Percentiles rank a stretch among this genome's conserved stretches.
phyloP scores from a whole-genome alignment of 2,113 vertebrate species.

The Oreochromis tanganicae region DNA sequence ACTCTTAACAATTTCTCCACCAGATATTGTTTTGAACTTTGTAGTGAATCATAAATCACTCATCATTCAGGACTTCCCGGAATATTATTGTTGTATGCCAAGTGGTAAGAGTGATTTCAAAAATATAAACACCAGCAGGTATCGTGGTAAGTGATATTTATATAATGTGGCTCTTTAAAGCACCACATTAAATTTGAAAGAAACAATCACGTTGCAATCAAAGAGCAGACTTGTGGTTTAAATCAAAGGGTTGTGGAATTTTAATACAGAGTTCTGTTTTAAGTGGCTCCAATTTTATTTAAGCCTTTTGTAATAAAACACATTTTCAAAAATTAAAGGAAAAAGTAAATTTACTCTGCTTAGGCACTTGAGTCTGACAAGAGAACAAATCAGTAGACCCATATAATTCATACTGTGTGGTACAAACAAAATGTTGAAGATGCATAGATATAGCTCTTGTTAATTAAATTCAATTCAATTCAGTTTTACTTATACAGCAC shows the following conservation, averaged over 20 bases:
- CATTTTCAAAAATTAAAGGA: background rate
- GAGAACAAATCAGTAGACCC: background rate
- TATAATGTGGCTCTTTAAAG: too few relatives aligned
- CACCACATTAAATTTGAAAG: too few relatives aligned
- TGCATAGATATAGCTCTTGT: background rate
- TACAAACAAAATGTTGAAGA: background rate
- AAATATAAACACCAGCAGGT: too few relatives aligned
- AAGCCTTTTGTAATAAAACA: background rate
- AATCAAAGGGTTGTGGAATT: background rate
- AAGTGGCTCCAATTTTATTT: background rate
- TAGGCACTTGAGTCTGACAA: background rate
- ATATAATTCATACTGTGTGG: background rate
- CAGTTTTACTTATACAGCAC: background rate
- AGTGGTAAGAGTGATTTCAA: too few relatives aligned
- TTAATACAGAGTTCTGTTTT: background rate
- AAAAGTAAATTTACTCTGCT: background rate
- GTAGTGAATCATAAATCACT: too few relatives aligned
- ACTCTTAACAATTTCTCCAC: too few relatives aligned
- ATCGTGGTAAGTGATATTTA: too few relatives aligned
- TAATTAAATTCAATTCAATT: background rate
- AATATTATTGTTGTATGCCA: too few relatives aligned
- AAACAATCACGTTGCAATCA: background rate
- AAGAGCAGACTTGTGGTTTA: background rate
- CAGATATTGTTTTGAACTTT: too few relatives aligned
- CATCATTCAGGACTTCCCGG: too few relatives aligned